These are phyloP conservation scores for Thalassarche chlororhynchos DNA, from an alignment of 2,113 vertebrate genomes.

Conservation along the genomic window DNA sequence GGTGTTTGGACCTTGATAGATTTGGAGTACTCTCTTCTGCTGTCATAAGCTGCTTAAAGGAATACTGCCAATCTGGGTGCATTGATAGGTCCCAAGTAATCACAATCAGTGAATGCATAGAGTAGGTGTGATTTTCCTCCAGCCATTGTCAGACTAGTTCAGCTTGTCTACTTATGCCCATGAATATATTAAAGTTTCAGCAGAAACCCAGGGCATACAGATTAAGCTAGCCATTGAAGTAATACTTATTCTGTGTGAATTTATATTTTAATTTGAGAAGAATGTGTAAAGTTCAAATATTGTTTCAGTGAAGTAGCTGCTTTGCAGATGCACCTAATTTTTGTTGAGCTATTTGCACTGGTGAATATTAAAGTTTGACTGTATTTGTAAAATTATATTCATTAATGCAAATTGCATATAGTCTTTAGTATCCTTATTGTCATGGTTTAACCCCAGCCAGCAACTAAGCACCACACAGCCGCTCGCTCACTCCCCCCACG, in stretches of 20 bases:
- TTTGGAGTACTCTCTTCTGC: background rate
- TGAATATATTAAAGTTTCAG: background rate
- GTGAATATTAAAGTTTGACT: slow-evolving; percentile 31
- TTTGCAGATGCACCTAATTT: background rate
- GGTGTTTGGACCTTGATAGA: background rate
- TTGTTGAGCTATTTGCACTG: background rate
- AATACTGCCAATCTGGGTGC: background rate
- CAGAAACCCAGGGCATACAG: background rate
- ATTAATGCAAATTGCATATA: slow-evolving; percentile 16
- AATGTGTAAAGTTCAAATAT: background rate
- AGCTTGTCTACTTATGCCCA: background rate
- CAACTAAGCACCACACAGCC: no score
- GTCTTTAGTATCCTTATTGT: background rate
- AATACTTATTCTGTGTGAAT: background rate
- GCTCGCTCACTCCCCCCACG: no score
- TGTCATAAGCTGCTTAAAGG: background rate
- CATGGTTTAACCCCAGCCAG: no score
- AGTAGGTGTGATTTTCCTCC: background rate
- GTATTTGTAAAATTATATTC: slow-evolving; percentile 12
- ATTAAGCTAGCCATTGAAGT: background rate
- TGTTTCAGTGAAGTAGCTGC: background rate
- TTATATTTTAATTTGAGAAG: background rate
- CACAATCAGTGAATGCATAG: background rate
- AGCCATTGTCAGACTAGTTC: background rate
- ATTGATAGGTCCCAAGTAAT: background rate